These are phyloP conservation scores for Epinotia brunnichana DNA, from an alignment of 2,888 invertebrate genomes.

Conservation along the genomic window DNA sequence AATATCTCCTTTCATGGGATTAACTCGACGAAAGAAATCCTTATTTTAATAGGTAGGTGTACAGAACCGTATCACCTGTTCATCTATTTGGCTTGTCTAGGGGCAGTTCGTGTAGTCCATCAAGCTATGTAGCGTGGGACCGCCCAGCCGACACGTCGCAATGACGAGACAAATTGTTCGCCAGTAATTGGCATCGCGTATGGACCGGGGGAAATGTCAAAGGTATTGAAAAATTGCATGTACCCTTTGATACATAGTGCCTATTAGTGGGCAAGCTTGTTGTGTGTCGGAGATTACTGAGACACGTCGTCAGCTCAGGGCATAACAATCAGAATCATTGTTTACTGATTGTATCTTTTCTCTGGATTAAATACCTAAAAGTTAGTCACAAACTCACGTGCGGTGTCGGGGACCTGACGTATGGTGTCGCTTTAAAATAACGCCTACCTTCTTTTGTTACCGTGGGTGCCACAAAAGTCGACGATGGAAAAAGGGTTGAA, in stretches of 20 bases:
- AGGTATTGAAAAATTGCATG: conserved; percentile 55
- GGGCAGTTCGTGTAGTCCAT: conserved; percentile 23
- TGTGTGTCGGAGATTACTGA: background rate
- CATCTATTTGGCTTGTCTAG: conserved; percentile 17
- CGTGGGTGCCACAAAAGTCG: too few relatives aligned
- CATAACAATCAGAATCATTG: background rate
- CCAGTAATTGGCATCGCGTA: conserved; percentile 60
- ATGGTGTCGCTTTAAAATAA: too few relatives aligned
- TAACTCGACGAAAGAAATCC: too few relatives aligned
- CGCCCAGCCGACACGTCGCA: conserved; percentile 50
- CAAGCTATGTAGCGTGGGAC: conserved; percentile 18
- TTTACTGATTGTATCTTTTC: background rate
- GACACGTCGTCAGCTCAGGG: background rate
- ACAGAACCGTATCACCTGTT: background rate
- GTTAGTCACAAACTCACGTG: too few relatives aligned
- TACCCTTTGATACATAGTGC: conserved; percentile 42
- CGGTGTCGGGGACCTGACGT: too few relatives aligned
- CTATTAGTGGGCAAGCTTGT: conserved; percentile 27
- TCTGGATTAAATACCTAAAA: background rate
- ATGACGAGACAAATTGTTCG: conserved; percentile 65
- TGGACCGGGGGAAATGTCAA: conserved; percentile 56
- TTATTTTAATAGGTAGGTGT: too few relatives aligned
- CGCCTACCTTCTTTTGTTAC: too few relatives aligned
- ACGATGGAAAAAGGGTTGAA: too few relatives aligned
- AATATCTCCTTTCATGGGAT: too few relatives aligned